A percentile compares a stretch with the other conserved stretches of the same genome.
Evolutionary conservation across 2,888 invertebrate species (phyloP).

Genomic region (Drosophila vallismaia): DNA sequence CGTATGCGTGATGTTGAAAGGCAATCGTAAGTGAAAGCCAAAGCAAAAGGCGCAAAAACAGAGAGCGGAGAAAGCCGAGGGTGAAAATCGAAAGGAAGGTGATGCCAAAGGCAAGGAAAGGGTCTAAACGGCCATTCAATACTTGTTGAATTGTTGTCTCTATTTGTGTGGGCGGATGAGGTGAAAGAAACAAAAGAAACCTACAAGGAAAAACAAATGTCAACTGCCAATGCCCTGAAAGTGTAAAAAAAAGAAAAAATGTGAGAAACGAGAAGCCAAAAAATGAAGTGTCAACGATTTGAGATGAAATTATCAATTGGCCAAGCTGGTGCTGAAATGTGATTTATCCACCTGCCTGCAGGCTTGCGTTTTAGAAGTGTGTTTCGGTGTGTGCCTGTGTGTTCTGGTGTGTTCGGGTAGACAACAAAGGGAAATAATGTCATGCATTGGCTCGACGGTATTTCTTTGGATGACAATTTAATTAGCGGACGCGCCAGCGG

Average conservation of each 20-base stretch:
- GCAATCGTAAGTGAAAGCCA: slow-evolving; percentile 47
- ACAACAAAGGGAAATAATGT: slow-evolving; percentile 71
- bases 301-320: slow-evolving; percentile 52
- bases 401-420: slow-evolving; percentile 32
- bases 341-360: slow-evolving; percentile 37
- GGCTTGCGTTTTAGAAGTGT: slow-evolving; percentile 13
- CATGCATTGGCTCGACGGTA: slow-evolving; percentile 83
- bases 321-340: slow-evolving; percentile 34
- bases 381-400: slow-evolving; percentile 13
- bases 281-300: slow-evolving; percentile 49
- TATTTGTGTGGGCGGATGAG: slow-evolving; percentile 1
- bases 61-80: slow-evolving; percentile 20
- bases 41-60: slow-evolving; percentile 29
- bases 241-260: slow-evolving; percentile 26
- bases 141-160: slow-evolving; percentile 45
- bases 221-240: slow-evolving; percentile 42
- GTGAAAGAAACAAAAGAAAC: not conserved
- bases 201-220: slow-evolving; percentile 34
- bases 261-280: slow-evolving; percentile 20
- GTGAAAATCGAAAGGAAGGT: slow-evolving; percentile 17
- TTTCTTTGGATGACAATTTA: slow-evolving; percentile 83
- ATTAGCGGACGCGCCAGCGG: slow-evolving; percentile 81
- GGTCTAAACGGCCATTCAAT: slow-evolving; percentile 38
- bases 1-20: slow-evolving; percentile 65
- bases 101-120: slow-evolving; percentile 18